These are phyloP conservation scores for Medauroidea extradentata DNA, from an alignment of 1,140 invertebrate genomes.

Conservation along the genomic window DNA sequence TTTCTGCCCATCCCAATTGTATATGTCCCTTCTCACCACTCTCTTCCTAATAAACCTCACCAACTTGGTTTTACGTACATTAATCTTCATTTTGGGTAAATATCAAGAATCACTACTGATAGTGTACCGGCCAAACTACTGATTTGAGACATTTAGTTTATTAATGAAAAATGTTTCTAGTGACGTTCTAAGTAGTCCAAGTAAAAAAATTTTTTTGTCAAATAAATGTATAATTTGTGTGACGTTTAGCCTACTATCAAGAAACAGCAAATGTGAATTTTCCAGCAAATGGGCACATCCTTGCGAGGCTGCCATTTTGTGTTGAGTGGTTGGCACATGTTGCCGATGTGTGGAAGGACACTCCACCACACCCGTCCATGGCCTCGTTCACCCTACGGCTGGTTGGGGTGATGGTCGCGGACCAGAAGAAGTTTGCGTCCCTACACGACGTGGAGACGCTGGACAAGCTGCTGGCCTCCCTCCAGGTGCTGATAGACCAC, in stretches of 20 bases:
- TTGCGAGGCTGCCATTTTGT: conserved; percentile 8
- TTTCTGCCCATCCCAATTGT: no score
- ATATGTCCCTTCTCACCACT: no score
- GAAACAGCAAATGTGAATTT: no score
- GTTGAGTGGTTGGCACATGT: conserved; percentile 1
- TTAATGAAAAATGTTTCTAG: neutral
- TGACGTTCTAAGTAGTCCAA: neutral
- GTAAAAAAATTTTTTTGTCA: neutral
- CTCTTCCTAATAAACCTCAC: no score
- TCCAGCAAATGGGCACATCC: neutral
- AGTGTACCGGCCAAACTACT: no score
- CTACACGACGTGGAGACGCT: neutral
- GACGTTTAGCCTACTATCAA: neutral
- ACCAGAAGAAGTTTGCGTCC: conserved; percentile 6
- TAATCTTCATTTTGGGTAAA: no score
- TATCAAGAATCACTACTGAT: no score
- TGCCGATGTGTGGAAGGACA: conserved; percentile 46
- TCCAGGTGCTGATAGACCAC: neutral
- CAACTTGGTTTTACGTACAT: no score
- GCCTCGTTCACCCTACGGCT: conserved; percentile 47
- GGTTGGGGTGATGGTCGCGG: conserved; percentile 41
- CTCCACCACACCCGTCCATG: conserved; percentile 42
- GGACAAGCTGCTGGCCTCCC: neutral
- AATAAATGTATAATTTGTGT: neutral
- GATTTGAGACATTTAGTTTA: no score